Percentiles rank a stretch among this genome's conserved stretches.
phyloP scores from a whole-genome alignment of 1,140 invertebrate species.

The Atta colombica region DNA sequence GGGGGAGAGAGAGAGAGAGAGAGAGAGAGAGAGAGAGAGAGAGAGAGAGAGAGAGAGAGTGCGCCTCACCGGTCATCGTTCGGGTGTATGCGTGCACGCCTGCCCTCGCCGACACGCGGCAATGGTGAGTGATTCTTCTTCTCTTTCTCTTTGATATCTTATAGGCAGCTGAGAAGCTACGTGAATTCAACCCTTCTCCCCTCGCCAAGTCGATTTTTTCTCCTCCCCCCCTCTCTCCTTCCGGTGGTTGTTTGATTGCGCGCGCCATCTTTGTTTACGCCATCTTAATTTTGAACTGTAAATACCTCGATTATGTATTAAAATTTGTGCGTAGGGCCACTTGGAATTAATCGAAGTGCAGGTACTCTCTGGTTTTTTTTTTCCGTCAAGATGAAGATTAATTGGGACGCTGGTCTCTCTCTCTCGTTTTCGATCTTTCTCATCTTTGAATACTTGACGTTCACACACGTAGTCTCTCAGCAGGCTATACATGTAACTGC shows the following conservation, averaged over 20 bases:
- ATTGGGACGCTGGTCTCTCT: neutral
- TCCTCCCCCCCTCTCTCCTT: too few species aligned
- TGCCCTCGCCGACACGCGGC: conserved; percentile 42
- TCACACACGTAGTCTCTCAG: neutral
- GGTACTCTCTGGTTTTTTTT: neutral
- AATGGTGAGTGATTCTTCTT: conserved; percentile 61
- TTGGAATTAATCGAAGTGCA: neutral
- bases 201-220: neutral
- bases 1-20: neutral
- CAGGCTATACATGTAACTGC: neutral
- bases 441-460: neutral
- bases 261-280: conserved; percentile 48
- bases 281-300: conserved; percentile 29
- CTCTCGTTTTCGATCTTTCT: neutral
- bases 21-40: neutral
- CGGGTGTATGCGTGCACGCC: conserved; percentile 29
- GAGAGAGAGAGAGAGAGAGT: neutral
- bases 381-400: neutral
- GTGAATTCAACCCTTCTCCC: neutral
- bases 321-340: neutral
- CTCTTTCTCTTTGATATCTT: neutral
- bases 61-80: conserved; percentile 21
- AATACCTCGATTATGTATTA: neutral
- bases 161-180: conserved; percentile 2
- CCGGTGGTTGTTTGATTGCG: conserved; percentile 16